Percentiles rank a stretch among this genome's conserved stretches.
These are phyloP conservation scores for Axea sp. DNA, from an alignment of 2,888 invertebrate species.

Conservation along the genomic window DNA sequence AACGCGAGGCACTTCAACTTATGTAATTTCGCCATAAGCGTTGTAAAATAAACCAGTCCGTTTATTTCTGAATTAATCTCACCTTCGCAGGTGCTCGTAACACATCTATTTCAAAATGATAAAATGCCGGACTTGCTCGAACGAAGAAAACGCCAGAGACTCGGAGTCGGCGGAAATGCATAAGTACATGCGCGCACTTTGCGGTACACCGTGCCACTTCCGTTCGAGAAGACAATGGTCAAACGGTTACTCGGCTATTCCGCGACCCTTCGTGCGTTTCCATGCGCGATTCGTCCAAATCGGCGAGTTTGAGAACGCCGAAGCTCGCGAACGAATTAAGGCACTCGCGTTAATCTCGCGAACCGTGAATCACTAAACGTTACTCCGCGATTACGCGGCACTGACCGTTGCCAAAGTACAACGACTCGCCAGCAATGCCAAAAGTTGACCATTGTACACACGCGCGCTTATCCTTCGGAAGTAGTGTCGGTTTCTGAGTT, in stretches of 20 bases:
- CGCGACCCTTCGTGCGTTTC: too few relatives aligned
- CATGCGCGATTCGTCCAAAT: constrained; percentile 7
- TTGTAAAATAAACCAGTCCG: too few relatives aligned
- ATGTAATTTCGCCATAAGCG: too few relatives aligned
- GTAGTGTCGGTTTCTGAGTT: not conserved
- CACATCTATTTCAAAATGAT: too few relatives aligned
- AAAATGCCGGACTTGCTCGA: too few relatives aligned
- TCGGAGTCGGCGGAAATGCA: constrained; percentile 16
- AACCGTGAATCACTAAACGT: constrained; percentile 63
- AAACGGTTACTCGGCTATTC: too few relatives aligned
- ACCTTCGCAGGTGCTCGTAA: too few relatives aligned
- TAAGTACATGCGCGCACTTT: constrained; percentile 20
- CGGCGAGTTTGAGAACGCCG: constrained; percentile 26
- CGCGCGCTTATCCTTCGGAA: not conserved
- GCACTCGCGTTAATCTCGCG: constrained; percentile 66
- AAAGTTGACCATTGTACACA: constrained; percentile 12
- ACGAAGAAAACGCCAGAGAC: not conserved
- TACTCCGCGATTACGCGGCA: constrained; percentile 58
- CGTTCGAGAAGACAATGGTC: constrained; percentile 25
- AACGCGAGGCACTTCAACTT: too few relatives aligned
- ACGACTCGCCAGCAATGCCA: constrained; percentile 46
- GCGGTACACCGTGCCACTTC: constrained; percentile 46
- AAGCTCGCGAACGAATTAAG: constrained; percentile 61
- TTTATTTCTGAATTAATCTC: too few relatives aligned
- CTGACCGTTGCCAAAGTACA: constrained; percentile 56